Conservation (phyloP, 1,140 invertebrate genomes). For the Latrodectus geometricus region DNA sequence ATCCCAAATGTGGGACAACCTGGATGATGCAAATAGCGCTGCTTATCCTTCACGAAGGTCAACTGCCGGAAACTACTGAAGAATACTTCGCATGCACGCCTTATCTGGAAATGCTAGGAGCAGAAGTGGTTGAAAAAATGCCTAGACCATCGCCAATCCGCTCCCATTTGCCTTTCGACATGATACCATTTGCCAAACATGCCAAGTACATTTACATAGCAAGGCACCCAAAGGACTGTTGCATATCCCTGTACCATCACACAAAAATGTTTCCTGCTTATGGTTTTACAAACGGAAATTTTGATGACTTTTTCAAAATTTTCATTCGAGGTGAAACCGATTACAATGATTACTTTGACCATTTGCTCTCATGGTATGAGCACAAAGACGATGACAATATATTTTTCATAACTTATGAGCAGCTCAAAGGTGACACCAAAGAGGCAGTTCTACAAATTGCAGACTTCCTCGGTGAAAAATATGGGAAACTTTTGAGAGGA, state of each 20-base stretch:
- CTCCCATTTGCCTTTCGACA: constrained; percentile 62
- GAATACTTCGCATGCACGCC: constrained; percentile 41
- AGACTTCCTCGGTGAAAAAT: constrained; percentile 46
- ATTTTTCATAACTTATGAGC: constrained; percentile 60
- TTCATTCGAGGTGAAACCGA: constrained; percentile 67
- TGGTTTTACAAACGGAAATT: constrained; percentile 73
- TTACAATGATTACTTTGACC: constrained; percentile 67
- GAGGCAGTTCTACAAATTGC: constrained; percentile 20
- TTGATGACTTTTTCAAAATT: constrained; percentile 68
- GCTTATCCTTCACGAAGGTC: constrained; percentile 55
- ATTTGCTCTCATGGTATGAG: constrained; percentile 60
- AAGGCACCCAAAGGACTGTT: constrained; percentile 87
- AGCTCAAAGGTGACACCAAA: constrained; percentile 43
- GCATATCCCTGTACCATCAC: constrained; percentile 83
- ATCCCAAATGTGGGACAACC: constrained; percentile 63
- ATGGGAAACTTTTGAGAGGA: neutral
- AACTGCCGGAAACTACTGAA: constrained; percentile 23
- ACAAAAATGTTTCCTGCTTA: constrained; percentile 58
- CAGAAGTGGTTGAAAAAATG: constrained; percentile 59
- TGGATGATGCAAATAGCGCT: constrained; percentile 62
- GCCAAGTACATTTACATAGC: constrained; percentile 80
- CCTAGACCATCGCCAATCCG: constrained; percentile 55
- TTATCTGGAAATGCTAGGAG: constrained; percentile 54
- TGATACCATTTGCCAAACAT: constrained; percentile 70
- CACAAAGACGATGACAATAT: constrained; percentile 57